Percentiles rank a stretch among this genome's conserved stretches.
These are phyloP conservation scores for Andrena flavipes DNA, from an alignment of 2,888 invertebrate genomes.

Conservation along the genomic window DNA sequence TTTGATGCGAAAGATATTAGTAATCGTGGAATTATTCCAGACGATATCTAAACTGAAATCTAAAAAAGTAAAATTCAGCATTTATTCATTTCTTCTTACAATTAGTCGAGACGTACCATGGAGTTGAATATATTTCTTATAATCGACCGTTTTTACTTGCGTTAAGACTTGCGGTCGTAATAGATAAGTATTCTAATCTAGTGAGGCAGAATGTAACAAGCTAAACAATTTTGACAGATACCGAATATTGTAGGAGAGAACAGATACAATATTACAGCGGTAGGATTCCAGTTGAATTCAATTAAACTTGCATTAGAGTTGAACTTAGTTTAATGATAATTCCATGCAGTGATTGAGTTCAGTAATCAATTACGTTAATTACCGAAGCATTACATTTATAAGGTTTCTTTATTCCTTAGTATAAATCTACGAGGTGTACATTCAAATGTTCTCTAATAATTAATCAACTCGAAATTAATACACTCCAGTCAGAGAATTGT, in stretches of 20 bases:
- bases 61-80: too few species aligned
- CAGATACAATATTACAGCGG: conserved; percentile 1
- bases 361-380: conserved; percentile 21
- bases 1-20: too few species aligned
- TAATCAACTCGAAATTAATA: neutral
- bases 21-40: too few species aligned
- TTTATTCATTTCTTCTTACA: too few species aligned
- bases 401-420: neutral
- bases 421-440: neutral
- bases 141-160: too few species aligned
- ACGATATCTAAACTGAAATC: too few species aligned
- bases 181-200: neutral
- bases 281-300: conserved; percentile 10
- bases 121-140: too few species aligned
- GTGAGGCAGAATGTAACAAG: neutral
- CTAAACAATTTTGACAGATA: neutral
- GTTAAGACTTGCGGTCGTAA: too few species aligned
- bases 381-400: neutral
- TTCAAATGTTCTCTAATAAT: neutral
- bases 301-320: conserved; percentile 18
- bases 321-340: conserved; percentile 33
- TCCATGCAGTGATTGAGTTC: neutral
- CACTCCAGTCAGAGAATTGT: too few species aligned
- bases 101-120: too few species aligned
- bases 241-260: conserved; percentile 4